phyloP scores from a whole-genome alignment of 2,888 invertebrate genomes.

The Cetonia aurata region DNA sequence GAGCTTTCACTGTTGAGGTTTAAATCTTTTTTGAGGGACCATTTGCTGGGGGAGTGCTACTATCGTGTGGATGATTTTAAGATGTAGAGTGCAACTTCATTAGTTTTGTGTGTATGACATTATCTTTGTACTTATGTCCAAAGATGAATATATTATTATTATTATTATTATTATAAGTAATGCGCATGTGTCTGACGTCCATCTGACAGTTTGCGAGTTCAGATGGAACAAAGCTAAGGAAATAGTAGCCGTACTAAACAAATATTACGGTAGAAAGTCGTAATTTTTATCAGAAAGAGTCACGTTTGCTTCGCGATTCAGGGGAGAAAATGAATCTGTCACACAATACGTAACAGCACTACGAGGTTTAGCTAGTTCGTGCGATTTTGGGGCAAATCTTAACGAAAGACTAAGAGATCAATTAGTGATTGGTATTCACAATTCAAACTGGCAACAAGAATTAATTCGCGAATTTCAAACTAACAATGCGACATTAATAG shows the following conservation, averaged over 20 bases:
- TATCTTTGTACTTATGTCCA: no score
- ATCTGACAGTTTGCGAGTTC: no score
- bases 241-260: background rate
- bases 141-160: no score
- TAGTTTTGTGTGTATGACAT: no score
- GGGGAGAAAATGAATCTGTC: slow-evolving; percentile 38
- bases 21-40: no score
- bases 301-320: slow-evolving; percentile 34
- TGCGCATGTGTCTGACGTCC: no score
- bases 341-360: slow-evolving; percentile 43
- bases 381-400: slow-evolving; percentile 36
- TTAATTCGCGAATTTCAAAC: slow-evolving; percentile 39
- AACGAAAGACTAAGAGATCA: slow-evolving; percentile 46
- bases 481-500: slow-evolving; percentile 39
- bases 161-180: no score
- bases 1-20: no score
- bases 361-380: slow-evolving; percentile 38
- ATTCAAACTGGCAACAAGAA: slow-evolving; percentile 44
- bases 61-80: no score
- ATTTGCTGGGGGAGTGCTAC: no score
- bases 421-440: slow-evolving; percentile 44
- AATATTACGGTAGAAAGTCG: slow-evolving; percentile 30
- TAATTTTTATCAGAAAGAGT: slow-evolving; percentile 41
- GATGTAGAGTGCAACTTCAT: no score
- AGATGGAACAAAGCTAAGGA: no score